phyloP scores from a whole-genome alignment of 2,113 vertebrate species.

The Elephantulus edwardii region DNA sequence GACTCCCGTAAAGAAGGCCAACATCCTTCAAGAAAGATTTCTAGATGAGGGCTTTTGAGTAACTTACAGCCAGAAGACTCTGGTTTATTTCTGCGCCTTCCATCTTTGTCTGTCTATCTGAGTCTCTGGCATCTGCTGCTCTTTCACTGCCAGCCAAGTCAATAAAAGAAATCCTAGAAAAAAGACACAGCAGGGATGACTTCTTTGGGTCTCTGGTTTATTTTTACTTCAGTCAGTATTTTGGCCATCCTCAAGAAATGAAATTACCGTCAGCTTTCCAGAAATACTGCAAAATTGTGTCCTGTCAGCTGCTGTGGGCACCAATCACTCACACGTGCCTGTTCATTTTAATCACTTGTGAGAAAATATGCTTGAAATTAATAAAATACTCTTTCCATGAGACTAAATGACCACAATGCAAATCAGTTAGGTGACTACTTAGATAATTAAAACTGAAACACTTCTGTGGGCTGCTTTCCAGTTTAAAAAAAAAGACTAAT shows the following conservation, averaged over 20 bases:
- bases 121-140: conserved; percentile 91
- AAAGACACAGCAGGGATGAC: conserved; percentile 63
- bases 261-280: conserved; percentile 48
- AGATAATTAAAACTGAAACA: conserved; percentile 72
- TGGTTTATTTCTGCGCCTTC: conserved; percentile 97
- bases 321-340: conserved; percentile 23
- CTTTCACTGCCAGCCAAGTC: conserved; percentile 96
- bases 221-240: conserved; percentile 43
- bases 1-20: not conserved
- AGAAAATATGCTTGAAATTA: conserved; percentile 62
- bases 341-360: conserved; percentile 37
- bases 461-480: conserved; percentile 64
- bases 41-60: conserved; percentile 37
- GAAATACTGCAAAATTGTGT: conserved; percentile 47
- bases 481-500: conserved; percentile 24
- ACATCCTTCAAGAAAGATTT: conserved; percentile 49
- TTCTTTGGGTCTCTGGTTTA: conserved; percentile 58
- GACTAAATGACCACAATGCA: conserved; percentile 55
- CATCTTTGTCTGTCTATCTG: conserved; percentile 91
- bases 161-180: conserved; percentile 93
- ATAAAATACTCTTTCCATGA: conserved; percentile 51
- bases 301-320: conserved; percentile 35
- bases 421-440: conserved; percentile 63
- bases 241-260: conserved; percentile 44
- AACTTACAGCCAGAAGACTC: conserved; percentile 93